Evolutionary conservation across 2,888 invertebrate species (phyloP), one percentile per base, ranked within the genome.

Genomic region (Tachina fera): DNA sequence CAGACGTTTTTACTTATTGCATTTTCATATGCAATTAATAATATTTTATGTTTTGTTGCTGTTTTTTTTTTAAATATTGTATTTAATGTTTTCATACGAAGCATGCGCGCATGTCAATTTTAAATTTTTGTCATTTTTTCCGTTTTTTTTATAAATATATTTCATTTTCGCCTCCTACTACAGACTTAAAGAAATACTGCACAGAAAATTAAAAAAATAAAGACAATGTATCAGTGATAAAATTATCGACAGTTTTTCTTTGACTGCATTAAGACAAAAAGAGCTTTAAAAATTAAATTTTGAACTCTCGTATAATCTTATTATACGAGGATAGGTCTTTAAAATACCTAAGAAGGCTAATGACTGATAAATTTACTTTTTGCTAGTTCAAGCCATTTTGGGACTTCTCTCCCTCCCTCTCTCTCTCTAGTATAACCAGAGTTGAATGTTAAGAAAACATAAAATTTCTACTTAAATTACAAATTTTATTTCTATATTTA

Each of bases 1-100:
- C 74, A 74, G 79, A 70, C 75, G 75, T 75, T 76, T 77, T 70
- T 70, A 68, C 86, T 84, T 87, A 88, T 88, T 88, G 88, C 88
- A 88, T 87, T 88, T 88, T 87, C 82, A 88, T 86, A 86, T 88
- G 84, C 87, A 88, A 88, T 88, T 88, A 87, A 88, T 87, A 86
- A 87, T 87, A 84, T 87, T 74, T 77, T 49, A 16, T 56, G 16
- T 41, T 68, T 67, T 47, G 31, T 65, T 58, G 16, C 49, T 68
- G 39, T 11, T 31, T 31, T 63, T 75, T 63, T 19, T 3, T n/a
- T n/a, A n/a, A n/a, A 63, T 31, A 39, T 60, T 70, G 60, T 43
- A 45, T 58, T 60, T 31, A 70, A 51, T 68, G 60, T 61, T 65
- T 14, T 65, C 65, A 60, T 45, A 49, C 39, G 16, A 19, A 72